A percentile compares a stretch with the other conserved stretches of the same genome.
Conservation (phyloP, 1,140 invertebrate genomes). For the Radopholus similis region DNA sequence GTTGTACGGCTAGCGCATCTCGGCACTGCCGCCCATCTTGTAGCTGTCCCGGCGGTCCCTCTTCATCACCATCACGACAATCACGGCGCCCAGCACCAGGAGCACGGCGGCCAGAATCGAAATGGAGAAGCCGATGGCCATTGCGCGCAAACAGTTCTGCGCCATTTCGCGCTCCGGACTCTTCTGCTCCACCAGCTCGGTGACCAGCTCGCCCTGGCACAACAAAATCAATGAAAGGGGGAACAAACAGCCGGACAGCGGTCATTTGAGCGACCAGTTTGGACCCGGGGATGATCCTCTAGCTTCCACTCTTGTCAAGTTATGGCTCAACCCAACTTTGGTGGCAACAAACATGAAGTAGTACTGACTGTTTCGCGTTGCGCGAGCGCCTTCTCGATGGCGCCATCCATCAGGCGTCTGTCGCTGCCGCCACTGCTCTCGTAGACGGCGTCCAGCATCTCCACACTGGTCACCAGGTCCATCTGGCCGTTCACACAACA, state of each 20-base stretch:
- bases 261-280: neutral
- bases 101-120: conserved; percentile 22
- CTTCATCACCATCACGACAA: conserved; percentile 22
- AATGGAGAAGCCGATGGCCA: conserved; percentile 25
- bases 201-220: conserved; percentile 3
- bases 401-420: neutral
- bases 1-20: too few species aligned
- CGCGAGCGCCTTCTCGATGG: conserved; percentile 3
- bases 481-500: conserved; percentile 23
- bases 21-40: too few species aligned
- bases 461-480: conserved; percentile 28
- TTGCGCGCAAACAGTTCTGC: conserved; percentile 27
- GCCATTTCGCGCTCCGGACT: neutral
- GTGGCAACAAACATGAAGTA: neutral
- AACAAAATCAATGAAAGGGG: too few species aligned
- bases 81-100: conserved; percentile 13
- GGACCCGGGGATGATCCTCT: conserved; percentile 3
- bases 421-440: conserved; percentile 4
- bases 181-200: neutral
- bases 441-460: conserved; percentile 28
- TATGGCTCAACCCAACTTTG: too few species aligned
- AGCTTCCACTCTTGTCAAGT: too few species aligned
- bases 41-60: too few species aligned
- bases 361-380: conserved; percentile 4
- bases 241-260: neutral